Conservation (phyloP, 2,888 invertebrate species). For the Arctia plantaginis region DNA sequence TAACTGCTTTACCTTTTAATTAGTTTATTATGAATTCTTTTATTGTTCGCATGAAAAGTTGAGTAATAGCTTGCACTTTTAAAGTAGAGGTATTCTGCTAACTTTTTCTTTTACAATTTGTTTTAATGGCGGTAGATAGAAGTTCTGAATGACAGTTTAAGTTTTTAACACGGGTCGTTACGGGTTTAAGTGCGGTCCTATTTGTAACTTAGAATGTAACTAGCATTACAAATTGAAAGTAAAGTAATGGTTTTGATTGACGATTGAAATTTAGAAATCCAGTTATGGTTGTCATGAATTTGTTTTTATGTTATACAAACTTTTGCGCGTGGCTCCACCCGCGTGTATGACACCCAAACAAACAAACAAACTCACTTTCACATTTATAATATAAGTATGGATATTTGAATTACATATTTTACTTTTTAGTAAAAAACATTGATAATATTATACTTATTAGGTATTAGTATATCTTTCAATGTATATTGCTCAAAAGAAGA, state of each 20-base stretch:
- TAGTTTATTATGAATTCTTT: slow-evolving; percentile 73
- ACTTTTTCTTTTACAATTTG: slow-evolving; percentile 38
- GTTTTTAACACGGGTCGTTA: slow-evolving; percentile 20
- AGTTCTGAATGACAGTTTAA: slow-evolving; percentile 21
- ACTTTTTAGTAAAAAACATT: too few relatives aligned
- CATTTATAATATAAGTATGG: too few relatives aligned
- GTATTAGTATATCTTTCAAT: too few relatives aligned
- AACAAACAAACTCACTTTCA: too few relatives aligned
- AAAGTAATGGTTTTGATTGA: not conserved
- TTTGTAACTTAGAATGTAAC: slow-evolving; percentile 9
- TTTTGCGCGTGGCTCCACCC: too few relatives aligned
- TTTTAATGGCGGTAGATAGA: slow-evolving; percentile 38
- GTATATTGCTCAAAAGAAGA: too few relatives aligned
- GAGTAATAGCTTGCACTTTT: slow-evolving; percentile 54
- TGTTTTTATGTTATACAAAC: not conserved
- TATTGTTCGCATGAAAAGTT: slow-evolving; percentile 53
- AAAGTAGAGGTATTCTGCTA: slow-evolving; percentile 36
- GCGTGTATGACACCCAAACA: too few relatives aligned
- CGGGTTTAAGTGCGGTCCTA: slow-evolving; percentile 9
- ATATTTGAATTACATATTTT: too few relatives aligned
- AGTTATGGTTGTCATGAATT: not conserved
- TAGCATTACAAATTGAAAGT: not conserved
- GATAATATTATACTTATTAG: too few relatives aligned
- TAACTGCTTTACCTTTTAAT: slow-evolving; percentile 75
- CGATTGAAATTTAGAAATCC: not conserved